phyloP scores from a whole-genome alignment of 2,113 vertebrate species.

The Mirza zaza region DNA sequence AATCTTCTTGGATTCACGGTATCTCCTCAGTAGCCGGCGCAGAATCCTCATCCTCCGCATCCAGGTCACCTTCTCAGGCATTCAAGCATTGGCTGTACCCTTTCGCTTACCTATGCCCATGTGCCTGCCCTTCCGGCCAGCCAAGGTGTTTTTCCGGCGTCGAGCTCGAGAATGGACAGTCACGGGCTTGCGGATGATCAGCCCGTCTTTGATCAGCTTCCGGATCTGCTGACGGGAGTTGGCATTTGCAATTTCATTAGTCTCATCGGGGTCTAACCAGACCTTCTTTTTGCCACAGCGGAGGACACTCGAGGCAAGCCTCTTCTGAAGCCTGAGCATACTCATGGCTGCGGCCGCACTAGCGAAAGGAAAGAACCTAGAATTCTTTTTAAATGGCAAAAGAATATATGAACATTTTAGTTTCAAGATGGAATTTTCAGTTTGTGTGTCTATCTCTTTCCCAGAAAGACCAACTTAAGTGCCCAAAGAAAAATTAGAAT shows the following conservation, averaged over 20 bases:
- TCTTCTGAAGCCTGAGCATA: too few species aligned
- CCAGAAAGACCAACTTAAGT: background rate
- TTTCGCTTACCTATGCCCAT: conserved; percentile 96
- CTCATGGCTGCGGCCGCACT: too few species aligned
- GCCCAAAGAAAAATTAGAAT: background rate
- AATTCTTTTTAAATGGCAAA: background rate
- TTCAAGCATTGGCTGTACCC: too few species aligned
- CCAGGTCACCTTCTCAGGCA: too few species aligned
- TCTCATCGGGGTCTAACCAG: too few species aligned
- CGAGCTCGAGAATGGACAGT: conserved; percentile 97
- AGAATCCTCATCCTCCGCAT: too few species aligned
- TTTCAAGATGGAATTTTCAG: background rate
- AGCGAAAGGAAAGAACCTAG: background rate
- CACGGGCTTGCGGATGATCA: conserved; percentile 98
- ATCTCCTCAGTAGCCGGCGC: too few species aligned
- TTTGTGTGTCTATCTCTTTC: background rate
- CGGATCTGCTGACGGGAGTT: conserved; percentile 98
- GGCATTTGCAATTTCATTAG: too few species aligned
- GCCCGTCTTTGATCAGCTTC: conserved; percentile 97
- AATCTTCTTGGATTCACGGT: too few species aligned
- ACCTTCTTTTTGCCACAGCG: too few species aligned
- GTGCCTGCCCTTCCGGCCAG: conserved; percentile 96
- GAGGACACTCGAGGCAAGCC: too few species aligned
- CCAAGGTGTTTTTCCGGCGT: conserved; percentile 97
- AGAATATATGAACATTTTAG: background rate